Evolutionary conservation across 2,797 vertebrate species (phyloP), one percentile per base, ranked within the genome.

Genomic region (Neosilurus mollespiculum): DNA sequence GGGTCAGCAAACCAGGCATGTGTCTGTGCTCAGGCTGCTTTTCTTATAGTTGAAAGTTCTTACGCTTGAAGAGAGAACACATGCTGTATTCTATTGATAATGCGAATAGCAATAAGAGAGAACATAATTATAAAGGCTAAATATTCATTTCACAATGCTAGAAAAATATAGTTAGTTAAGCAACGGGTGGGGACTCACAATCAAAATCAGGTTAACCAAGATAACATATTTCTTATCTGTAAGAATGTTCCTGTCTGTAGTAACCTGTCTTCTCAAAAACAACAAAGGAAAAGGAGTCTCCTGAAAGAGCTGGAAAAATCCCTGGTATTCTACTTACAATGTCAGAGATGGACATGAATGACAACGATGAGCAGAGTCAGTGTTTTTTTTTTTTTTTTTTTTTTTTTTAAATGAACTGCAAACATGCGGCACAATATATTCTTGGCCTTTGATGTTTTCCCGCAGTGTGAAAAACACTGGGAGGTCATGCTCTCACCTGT

Each of bases 1-100:
- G 58, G 83, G 76, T 85, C 84, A 85, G 43, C 80, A 81, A 65
- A 85, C 53, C 67, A 43, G 59, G 65, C 65, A 78, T 81, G 34
- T 9, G 70, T 51, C 59, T 73, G 9, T 59, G 53, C 34, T 59
- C 26, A 16, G 61, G 24, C 78, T 61, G 59, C 61, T 37, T 37
- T 49, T 61, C 37, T 14, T 16, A 30, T 18, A 65, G 16, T 12
- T 16, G 1, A 65, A 64, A 78, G 56, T 59, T 37, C 10, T 59
- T 37, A 59, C 10, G 3, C 20, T 37, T 18, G 3, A 78, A 76
- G 22, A 61, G 4, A 24, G 4, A 65, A 26, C 5, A 53, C 16
- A 8, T 14, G 77, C 43, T 26, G 77, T 4, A 7, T 65, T 65
- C 77, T 78, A 59, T 20, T 7, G 37, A 49, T 69, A 43, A 14